These are phyloP conservation scores for Linyphia triangularis DNA, from an alignment of 2,888 invertebrate species.

Conservation along the genomic window DNA sequence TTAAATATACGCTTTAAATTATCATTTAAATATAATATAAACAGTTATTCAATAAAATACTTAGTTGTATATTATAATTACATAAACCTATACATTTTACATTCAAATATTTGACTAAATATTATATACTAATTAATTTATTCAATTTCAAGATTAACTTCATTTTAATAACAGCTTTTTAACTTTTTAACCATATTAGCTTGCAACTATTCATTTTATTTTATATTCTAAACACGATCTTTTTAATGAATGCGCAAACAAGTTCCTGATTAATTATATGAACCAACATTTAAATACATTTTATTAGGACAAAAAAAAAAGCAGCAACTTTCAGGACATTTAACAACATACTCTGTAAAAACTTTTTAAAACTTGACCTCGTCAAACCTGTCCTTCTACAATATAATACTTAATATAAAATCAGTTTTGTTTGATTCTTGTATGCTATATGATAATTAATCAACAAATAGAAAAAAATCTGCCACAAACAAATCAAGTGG, in stretches of 20 bases:
- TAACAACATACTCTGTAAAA: neutral
- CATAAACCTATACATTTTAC: too few species aligned
- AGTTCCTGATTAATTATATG: neutral
- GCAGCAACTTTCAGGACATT: neutral
- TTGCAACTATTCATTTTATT: too few species aligned
- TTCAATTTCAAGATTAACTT: too few species aligned
- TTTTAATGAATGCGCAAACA: too few species aligned
- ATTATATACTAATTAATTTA: too few species aligned
- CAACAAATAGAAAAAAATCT: conserved; percentile 14
- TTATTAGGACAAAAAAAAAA: neutral
- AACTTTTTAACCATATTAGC: too few species aligned
- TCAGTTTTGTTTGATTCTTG: conserved; percentile 20
- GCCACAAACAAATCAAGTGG: conserved; percentile 43
- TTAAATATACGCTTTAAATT: too few species aligned
- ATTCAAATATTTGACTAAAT: too few species aligned
- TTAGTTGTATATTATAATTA: too few species aligned
- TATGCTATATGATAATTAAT: conserved; percentile 46
- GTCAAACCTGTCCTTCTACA: conserved; percentile 25
- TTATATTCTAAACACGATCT: neutral
- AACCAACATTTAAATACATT: neutral
- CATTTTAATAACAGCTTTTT: too few species aligned
- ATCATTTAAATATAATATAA: too few species aligned
- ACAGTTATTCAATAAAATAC: too few species aligned
- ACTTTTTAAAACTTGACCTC: conserved; percentile 5
- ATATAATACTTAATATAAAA: neutral